Base-by-base conservation (phyloP, 2,113 vertebrate species). In the Hipposideros armiger region DNA sequence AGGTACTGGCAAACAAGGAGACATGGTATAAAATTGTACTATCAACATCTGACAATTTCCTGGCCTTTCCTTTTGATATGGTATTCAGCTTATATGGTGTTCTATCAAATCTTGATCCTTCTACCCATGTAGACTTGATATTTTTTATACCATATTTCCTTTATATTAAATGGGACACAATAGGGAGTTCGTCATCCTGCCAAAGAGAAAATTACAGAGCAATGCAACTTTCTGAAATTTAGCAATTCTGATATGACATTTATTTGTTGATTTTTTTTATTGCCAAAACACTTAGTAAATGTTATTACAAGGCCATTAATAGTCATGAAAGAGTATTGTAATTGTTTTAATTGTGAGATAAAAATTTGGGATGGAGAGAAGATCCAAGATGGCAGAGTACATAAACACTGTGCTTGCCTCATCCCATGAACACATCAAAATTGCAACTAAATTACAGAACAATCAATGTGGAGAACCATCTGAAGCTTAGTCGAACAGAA, bases 211-310 rank as follows among this genome's bases (percentile, higher is more conserved):
- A 72, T 26, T 94, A 32, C 0, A 11, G 72, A 69, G 32, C 69
- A 97, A 77, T 62, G 81, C 60, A 97, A 54, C 77, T 74, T 95
- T 40, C 50, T 62, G 90, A 97, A 96, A 82, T 67, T 97, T 96
- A 92, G 40, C 77, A 88, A 92, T 97, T 95, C 92, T 94, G 73
- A 97, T 92, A 50, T 97, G 95, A 94, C 90, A 87, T 97, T 97
- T 92, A 91, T 54, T 92, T 94, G 98, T 96, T 97, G 96, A 98
- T 97, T 94, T 20, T 92, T n/a, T 98, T 98, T 97, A 92, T 97
- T 96, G 97, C 93, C 52, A 72, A 98, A 97, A 95, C 62, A 14
- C 89, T 97, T 97, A 95, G 97, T 97, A 96, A 78, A 95, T 96
- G 62, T 88, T 96, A 80, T 95, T 97, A 95, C 93, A 84, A 97